Evolutionary conservation across 2,113 vertebrate species (phyloP).

Genomic region (Cygnus buccinator): DNA sequence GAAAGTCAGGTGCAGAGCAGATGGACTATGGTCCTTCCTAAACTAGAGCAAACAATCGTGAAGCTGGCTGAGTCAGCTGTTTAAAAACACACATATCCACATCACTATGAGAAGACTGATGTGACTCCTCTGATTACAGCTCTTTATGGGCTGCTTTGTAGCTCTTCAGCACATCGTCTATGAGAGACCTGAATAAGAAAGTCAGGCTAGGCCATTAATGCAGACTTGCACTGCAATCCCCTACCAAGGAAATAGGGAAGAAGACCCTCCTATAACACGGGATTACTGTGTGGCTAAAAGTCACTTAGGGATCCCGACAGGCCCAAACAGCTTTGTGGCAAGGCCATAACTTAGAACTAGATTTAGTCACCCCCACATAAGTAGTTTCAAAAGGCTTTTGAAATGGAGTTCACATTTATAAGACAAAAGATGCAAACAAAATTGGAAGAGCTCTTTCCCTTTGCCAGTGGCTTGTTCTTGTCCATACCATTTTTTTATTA

Average conservation of each 20-base stretch:
- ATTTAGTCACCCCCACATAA: not conserved
- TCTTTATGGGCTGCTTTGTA: not conserved
- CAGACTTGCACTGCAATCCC: not conserved
- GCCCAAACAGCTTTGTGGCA: not conserved
- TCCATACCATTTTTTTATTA: not conserved
- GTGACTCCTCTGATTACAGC: not conserved
- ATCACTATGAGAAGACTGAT: not conserved
- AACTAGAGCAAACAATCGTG: not conserved
- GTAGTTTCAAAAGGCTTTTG: not conserved
- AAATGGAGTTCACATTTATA: not conserved
- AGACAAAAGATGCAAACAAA: not conserved
- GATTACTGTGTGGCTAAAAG: not conserved
- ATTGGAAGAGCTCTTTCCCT: not conserved
- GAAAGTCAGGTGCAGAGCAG: not conserved
- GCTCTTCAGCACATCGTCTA: not conserved
- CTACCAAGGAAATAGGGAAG: not conserved
- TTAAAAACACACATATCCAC: not conserved
- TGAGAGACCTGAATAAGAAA: not conserved
- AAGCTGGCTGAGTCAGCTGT: not conserved
- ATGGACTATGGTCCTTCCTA: not conserved
- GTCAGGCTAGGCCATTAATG: not conserved
- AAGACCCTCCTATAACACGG: not conserved
- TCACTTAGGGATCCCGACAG: not conserved
- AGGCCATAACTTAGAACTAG: not conserved
- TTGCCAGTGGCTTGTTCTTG: not conserved